phyloP scores from a whole-genome alignment of 1,140 invertebrate species.

The Wasmannia auropunctata region DNA sequence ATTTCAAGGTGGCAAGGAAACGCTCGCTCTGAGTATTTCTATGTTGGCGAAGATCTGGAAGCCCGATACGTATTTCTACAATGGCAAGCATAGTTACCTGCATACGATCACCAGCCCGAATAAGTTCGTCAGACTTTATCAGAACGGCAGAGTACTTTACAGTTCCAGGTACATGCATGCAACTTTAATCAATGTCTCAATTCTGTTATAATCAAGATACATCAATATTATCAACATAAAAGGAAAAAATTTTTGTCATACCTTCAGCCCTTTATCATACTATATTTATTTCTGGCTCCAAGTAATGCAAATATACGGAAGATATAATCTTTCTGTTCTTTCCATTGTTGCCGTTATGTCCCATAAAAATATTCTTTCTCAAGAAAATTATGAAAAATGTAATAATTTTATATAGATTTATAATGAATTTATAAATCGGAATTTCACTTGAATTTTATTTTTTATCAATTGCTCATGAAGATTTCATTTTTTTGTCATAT shows the following conservation, averaged over 20 bases:
- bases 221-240: no score
- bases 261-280: no score
- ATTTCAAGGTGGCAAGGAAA: slow-evolving; percentile 88
- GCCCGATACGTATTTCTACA: slow-evolving; percentile 95
- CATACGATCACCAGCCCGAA: slow-evolving; percentile 96
- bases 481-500: neutral
- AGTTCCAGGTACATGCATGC: slow-evolving; percentile 89
- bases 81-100: slow-evolving; percentile 93
- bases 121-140: slow-evolving; percentile 93
- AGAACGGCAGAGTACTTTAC: slow-evolving; percentile 94
- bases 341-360: neutral
- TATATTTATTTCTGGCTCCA: no score
- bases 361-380: neutral
- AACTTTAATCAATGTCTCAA: neutral
- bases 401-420: no score
- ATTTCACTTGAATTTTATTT: neutral
- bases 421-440: neutral
- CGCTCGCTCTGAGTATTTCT: slow-evolving; percentile 90
- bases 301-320: no score
- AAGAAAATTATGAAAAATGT: neutral
- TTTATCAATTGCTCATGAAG: neutral
- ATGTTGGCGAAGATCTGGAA: slow-evolving; percentile 94
- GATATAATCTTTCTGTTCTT: neutral
- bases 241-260: no score
- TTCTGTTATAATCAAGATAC: no score